Base-by-base conservation (phyloP, 2,888 invertebrate genomes). In the Mythimna albipuncta region DNA sequence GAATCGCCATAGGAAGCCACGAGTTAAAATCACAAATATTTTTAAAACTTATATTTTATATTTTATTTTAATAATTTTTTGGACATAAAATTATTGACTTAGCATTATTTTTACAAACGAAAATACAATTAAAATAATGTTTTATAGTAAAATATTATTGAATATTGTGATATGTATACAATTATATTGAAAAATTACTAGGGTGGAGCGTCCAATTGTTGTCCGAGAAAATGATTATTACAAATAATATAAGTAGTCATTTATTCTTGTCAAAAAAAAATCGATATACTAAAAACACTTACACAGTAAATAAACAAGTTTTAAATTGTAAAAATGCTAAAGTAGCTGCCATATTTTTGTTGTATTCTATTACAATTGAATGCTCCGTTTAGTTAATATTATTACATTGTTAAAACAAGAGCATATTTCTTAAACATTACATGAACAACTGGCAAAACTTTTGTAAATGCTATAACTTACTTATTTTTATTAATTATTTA, bases 71-170 rank as follows among this genome's bases (percentile, higher is more conserved):
- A 69, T 52, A 57, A 21, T 69, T 74, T 71, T 68, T 76, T 70
- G 63, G 47, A 69, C 54, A 66, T 58, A 59, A 68, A 68, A 61
- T 64, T 69, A 75, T 19, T 75, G 63, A 78, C 78, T 75, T 85
- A 79, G 71, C 38, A 81, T 68, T 70, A 83, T 85, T 86, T 87
- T 72, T 86, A 87, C 84, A 87, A 64, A 77, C 71, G 67, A 82
- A 77, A 76, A 66, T 72, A 84, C 32, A 78, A 62, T 13, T 75
- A 62, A 70, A 67, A 21, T 59, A 44, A 47, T 47, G 62, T 72
- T 65, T 70, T 61, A 77, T 71, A 64, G 61, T 70, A 63, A 69
- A 69, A 70, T 10, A 66, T 71, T 79, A 69, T 79, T 79, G 38
- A 72, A 79, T 44, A 44, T 67, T 84, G 76, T 84, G 79, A 82